Evolutionary conservation across 2,113 vertebrate species (phyloP).

Genomic region (Arizona elegans): DNA sequence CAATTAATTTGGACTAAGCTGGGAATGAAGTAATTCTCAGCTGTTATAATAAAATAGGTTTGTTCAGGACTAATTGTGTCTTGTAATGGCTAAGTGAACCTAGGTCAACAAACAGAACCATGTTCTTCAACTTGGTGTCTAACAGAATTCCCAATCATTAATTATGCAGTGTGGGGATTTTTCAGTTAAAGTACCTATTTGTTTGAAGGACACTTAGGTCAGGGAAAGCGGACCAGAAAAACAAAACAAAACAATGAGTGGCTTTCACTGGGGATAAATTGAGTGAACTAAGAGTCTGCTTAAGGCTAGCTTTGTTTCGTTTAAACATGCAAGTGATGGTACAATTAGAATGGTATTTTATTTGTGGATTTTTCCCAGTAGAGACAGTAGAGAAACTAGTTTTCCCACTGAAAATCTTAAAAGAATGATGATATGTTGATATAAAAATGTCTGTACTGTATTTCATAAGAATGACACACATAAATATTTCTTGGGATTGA

Average conservation of each 20-base stretch:
- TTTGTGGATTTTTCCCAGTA: not conserved
- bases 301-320: not conserved
- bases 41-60: too few species aligned
- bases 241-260: not conserved
- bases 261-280: not conserved
- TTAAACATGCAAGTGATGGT: not conserved
- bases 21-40: too few species aligned
- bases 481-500: not conserved
- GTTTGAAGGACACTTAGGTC: not conserved
- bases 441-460: not conserved
- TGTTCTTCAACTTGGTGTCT: not conserved
- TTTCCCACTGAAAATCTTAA: not conserved
- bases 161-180: not conserved
- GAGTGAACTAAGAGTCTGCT: not conserved
- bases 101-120: not conserved
- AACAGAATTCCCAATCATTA: not conserved
- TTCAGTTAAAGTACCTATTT: not conserved
- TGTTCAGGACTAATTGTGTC: too few species aligned
- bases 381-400: not conserved
- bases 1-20: too few species aligned
- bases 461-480: not conserved
- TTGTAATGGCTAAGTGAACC: too few species aligned
- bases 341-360: not conserved
- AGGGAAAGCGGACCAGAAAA: not conserved
- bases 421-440: not conserved